These are phyloP conservation scores for Subacronicta megacephala DNA, from an alignment of 2,888 invertebrate species.

Conservation along the genomic window DNA sequence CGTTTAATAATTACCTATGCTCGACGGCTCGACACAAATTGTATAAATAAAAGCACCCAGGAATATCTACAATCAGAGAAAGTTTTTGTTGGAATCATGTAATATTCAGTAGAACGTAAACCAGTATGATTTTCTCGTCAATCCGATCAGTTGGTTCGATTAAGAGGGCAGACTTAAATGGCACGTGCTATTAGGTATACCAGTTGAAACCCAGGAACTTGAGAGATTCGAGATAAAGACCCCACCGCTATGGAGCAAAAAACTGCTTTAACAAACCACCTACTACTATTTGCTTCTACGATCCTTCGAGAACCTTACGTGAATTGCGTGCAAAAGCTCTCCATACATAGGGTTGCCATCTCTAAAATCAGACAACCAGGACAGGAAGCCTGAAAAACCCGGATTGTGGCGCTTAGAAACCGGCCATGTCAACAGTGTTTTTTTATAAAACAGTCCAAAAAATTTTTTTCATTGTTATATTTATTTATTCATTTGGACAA, in stretches of 20 bases:
- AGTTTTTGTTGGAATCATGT: constrained; percentile 57
- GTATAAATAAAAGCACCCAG: constrained; percentile 34
- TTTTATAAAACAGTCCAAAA: no score
- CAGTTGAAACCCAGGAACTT: constrained; percentile 32
- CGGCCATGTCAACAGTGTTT: no score
- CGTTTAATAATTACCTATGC: no score
- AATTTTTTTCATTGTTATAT: no score
- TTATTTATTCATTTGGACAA: no score
- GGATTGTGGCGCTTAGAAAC: no score
- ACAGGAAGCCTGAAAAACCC: no score
- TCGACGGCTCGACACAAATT: no score
- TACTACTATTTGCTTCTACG: constrained; percentile 7
- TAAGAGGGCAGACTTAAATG: constrained; percentile 59
- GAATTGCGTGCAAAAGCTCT: background rate
- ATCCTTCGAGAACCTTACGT: background rate
- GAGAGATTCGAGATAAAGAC: constrained; percentile 51
- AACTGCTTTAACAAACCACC: constrained; percentile 7
- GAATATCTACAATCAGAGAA: constrained; percentile 59
- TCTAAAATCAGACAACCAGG: no score
- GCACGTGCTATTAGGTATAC: constrained; percentile 63
- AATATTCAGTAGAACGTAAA: constrained; percentile 61
- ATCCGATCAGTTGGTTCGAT: constrained; percentile 57
- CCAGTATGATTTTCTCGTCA: constrained; percentile 65
- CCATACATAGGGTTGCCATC: no score
- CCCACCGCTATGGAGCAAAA: constrained; percentile 30